A percentile compares a stretch with the other conserved stretches of the same genome.
phyloP scores from a whole-genome alignment of 2,888 invertebrate genomes.

The Thecophora atra region DNA sequence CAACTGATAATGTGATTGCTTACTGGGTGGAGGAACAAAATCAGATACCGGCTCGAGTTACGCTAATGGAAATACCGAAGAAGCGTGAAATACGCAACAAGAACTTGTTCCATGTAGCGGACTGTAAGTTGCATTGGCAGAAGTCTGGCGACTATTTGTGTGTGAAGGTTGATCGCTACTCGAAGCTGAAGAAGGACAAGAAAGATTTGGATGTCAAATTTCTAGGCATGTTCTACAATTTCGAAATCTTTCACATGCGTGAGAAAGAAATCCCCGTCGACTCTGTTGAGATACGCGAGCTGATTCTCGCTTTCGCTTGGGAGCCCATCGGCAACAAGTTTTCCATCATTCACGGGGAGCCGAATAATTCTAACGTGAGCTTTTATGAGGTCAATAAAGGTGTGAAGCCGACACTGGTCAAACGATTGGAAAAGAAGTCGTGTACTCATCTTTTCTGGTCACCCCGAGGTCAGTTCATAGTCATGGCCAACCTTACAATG shows the following conservation, averaged over 20 bases:
- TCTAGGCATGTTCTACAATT: constrained; percentile 96
- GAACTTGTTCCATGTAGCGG: constrained; percentile 97
- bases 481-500: constrained; percentile 87
- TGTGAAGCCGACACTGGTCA: constrained; percentile 86
- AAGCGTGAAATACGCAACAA: constrained; percentile 90
- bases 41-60: constrained; percentile 94
- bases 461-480: constrained; percentile 93
- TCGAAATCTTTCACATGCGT: constrained; percentile 98
- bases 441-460: constrained; percentile 97
- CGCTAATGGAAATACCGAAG: constrained; percentile 90
- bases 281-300: constrained; percentile 93
- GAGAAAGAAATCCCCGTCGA: constrained; percentile 98
- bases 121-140: constrained; percentile 99
- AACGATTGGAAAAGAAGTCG: constrained; percentile 87
- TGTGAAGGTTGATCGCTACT: constrained; percentile 88
- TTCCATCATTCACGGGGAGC: constrained; percentile 95
- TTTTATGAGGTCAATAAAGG: constrained; percentile 93
- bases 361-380: constrained; percentile 80
- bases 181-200: constrained; percentile 94
- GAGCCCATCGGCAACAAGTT: constrained; percentile 97
- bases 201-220: constrained; percentile 91
- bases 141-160: constrained; percentile 97
- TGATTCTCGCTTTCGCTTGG: constrained; percentile 96
- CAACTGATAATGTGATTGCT: constrained; percentile 93
- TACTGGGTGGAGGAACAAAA: constrained; percentile 99